Percentiles rank a stretch among this genome's conserved stretches.
Evolutionary conservation across 2,797 vertebrate species (phyloP).

Genomic region (Eulemur albifrons): DNA sequence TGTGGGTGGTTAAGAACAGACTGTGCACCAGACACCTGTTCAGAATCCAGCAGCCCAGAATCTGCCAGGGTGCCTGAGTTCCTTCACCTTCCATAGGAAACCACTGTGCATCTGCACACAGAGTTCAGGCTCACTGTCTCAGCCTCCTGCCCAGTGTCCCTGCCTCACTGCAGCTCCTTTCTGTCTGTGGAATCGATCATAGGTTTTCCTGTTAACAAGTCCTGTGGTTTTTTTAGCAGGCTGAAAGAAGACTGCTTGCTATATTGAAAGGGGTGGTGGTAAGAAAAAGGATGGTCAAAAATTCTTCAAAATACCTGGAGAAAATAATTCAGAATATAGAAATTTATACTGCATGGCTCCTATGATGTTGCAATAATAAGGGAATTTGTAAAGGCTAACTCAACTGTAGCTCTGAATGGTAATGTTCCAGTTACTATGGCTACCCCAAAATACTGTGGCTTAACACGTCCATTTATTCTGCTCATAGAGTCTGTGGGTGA

Average conservation of each 20-base stretch:
- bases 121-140: not conserved
- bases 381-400: not conserved
- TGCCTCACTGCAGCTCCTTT: not conserved
- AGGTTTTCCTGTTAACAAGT: not conserved
- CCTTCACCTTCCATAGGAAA: not conserved
- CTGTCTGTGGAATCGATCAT: not conserved
- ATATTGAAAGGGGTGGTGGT: not conserved
- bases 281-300: not conserved
- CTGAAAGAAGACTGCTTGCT: not conserved
- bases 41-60: not conserved
- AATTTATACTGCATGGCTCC: not conserved
- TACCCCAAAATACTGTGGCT: not conserved
- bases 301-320: not conserved
- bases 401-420: not conserved
- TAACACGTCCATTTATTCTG: not conserved
- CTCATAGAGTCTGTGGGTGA: not conserved
- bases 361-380: not conserved
- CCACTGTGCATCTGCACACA: not conserved
- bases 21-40: not conserved
- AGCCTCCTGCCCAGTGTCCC: rapidly evolving
- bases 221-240: not conserved
- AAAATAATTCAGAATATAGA: not conserved
- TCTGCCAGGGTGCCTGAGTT: not conserved
- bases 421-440: not conserved
- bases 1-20: not conserved